Evolutionary conservation across 2,888 invertebrate genomes (phyloP).

Genomic region (Macrophya alboannulata): DNA sequence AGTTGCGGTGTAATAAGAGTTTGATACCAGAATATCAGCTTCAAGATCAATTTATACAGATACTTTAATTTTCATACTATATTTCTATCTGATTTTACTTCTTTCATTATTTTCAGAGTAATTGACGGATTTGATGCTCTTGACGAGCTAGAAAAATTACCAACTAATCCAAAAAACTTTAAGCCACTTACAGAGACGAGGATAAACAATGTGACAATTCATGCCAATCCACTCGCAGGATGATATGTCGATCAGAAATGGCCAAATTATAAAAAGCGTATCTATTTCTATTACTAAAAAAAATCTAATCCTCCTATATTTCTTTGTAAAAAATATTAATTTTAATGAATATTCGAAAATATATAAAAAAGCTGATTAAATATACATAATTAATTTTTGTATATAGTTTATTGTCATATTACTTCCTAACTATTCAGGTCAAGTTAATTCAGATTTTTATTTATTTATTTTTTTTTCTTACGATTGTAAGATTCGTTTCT

Average conservation of each 20-base stretch:
- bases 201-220: constrained; percentile 95
- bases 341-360: not conserved
- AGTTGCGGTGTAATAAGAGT: constrained; percentile 69
- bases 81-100: constrained; percentile 13
- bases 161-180: constrained; percentile 96
- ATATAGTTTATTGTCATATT: not conserved
- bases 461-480: not conserved
- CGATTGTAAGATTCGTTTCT: not conserved
- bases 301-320: constrained; percentile 2
- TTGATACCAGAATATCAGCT: constrained; percentile 66
- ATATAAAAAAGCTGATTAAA: not conserved
- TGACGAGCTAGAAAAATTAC: constrained; percentile 97
- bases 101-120: constrained; percentile 85
- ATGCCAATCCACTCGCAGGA: constrained; percentile 98
- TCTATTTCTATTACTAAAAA: not conserved
- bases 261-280: not conserved
- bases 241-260: constrained; percentile 71
- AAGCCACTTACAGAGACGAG: constrained; percentile 93
- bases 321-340: constrained; percentile 46
- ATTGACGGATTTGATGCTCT: constrained; percentile 98
- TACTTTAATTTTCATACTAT: not conserved
- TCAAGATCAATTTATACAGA: not conserved
- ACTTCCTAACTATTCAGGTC: not conserved
- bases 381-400: not conserved
- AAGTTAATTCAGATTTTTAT: not conserved